These are phyloP conservation scores for Phainopepla nitens DNA, from an alignment of 2,113 vertebrate species.

Conservation along the genomic window DNA sequence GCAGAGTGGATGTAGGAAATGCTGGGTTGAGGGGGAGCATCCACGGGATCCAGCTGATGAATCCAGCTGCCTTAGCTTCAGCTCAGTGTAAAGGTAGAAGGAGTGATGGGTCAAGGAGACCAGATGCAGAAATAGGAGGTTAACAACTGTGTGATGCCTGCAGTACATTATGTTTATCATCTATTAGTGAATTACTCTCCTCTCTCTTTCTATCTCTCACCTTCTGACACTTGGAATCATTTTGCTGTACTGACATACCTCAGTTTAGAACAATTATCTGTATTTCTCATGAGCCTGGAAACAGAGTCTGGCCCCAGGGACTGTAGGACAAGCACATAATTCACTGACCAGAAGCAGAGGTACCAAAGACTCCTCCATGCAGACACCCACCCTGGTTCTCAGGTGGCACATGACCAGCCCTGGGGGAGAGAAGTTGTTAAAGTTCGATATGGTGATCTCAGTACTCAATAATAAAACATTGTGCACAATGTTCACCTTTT, in stretches of 20 bases:
- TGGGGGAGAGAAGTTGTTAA: not conserved
- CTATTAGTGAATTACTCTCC: not conserved
- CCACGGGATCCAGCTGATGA: not conserved
- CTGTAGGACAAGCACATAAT: not conserved
- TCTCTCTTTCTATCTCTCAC: not conserved
- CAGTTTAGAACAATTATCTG: not conserved
- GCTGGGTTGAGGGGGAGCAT: not conserved
- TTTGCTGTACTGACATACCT: not conserved
- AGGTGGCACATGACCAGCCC: not conserved
- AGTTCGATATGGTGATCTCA: not conserved
- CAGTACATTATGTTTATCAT: not conserved
- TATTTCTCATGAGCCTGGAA: not conserved
- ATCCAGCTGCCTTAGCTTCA: not conserved
- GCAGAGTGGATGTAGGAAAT: not conserved
- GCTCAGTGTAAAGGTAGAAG: not conserved
- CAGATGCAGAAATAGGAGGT: not conserved
- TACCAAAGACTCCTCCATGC: not conserved
- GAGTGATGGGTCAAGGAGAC: not conserved
- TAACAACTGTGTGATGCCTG: not conserved
- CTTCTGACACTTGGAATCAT: not conserved
- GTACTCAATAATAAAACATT: not conserved
- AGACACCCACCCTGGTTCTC: not conserved
- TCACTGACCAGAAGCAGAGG: not conserved
- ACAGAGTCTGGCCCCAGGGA: not conserved
- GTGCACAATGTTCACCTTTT: not conserved